Percentiles rank a stretch among this genome's conserved stretches.
These are phyloP conservation scores for Caloenas nicobarica DNA, from an alignment of 2,113 vertebrate species.

Conservation along the genomic window DNA sequence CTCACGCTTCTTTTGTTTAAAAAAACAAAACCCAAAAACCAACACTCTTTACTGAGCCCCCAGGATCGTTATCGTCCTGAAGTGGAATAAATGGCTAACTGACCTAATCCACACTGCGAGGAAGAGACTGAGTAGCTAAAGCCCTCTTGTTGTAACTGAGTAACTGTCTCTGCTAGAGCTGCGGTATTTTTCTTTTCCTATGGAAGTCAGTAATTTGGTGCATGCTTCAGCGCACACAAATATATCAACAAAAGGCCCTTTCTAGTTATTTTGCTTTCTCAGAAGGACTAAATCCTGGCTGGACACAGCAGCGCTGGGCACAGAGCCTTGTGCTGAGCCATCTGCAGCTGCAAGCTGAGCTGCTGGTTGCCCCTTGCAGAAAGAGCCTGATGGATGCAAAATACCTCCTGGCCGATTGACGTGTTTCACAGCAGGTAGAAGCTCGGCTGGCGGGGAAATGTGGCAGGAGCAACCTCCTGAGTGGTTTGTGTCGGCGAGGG, in stretches of 20 bases:
- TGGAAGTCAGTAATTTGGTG: not conserved
- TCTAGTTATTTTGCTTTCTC: not conserved
- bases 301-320: not conserved
- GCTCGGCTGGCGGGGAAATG: not conserved
- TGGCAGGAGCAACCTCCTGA: not conserved
- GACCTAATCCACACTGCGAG: not conserved
- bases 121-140: not conserved
- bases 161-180: not conserved
- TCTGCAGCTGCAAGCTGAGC: not conserved
- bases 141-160: not conserved
- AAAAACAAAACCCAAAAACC: not conserved
- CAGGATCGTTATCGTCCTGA: not conserved
- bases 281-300: not conserved
- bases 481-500: not conserved
- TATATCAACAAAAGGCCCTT: not conserved
- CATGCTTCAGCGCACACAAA: not conserved
- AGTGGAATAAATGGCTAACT: constrained; percentile 37
- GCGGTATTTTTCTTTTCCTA: not conserved
- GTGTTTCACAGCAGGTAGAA: not conserved
- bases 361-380: not conserved
- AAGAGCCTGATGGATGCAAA: not conserved
- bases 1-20: not conserved
- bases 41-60: not conserved
- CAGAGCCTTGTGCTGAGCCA: not conserved
- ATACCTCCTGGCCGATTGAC: not conserved